A percentile compares a stretch with the other conserved stretches of the same genome.
These are phyloP conservation scores for Entomobrya multifasciata DNA, from an alignment of 2,888 invertebrate genomes.

Conservation along the genomic window DNA sequence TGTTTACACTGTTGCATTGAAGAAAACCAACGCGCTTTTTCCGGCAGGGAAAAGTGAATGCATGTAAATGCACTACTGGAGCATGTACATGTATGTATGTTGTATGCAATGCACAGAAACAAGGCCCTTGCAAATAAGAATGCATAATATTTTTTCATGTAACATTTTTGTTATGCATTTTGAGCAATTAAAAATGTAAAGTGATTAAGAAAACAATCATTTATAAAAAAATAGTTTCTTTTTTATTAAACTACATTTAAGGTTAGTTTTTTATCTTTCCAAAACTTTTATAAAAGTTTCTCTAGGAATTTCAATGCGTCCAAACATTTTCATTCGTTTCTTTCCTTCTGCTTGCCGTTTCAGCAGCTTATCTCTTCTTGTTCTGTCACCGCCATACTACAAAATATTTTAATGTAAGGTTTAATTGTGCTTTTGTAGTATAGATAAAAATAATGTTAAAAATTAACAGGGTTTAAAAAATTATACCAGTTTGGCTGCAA, in stretches of 20 bases:
- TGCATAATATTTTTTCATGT: too few relatives aligned
- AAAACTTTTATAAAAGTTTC: constrained; percentile 96
- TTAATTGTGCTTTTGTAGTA: background rate
- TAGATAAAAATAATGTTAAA: background rate
- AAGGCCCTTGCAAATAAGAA: too few relatives aligned
- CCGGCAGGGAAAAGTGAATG: background rate
- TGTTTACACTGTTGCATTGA: too few relatives aligned
- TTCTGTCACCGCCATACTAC: constrained; percentile 95
- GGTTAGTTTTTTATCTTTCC: constrained; percentile 82
- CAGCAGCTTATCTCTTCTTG: constrained; percentile 93
- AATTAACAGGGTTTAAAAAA: too few relatives aligned
- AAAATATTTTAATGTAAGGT: constrained; percentile 23
- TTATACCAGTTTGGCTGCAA: constrained; percentile 92
- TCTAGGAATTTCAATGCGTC: constrained; percentile 94
- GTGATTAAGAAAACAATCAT: background rate
- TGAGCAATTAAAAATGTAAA: too few relatives aligned
- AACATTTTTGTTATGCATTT: too few relatives aligned
- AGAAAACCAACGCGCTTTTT: background rate
- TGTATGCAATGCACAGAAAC: background rate
- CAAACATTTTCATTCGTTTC: constrained; percentile 94
- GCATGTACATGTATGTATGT: background rate
- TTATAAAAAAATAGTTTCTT: background rate
- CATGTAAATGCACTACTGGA: background rate
- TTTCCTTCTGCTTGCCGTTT: constrained; percentile 96
- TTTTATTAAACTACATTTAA: background rate